phyloP scores from a whole-genome alignment of 1,140 invertebrate species.

The Drosophila littoralis region DNA sequence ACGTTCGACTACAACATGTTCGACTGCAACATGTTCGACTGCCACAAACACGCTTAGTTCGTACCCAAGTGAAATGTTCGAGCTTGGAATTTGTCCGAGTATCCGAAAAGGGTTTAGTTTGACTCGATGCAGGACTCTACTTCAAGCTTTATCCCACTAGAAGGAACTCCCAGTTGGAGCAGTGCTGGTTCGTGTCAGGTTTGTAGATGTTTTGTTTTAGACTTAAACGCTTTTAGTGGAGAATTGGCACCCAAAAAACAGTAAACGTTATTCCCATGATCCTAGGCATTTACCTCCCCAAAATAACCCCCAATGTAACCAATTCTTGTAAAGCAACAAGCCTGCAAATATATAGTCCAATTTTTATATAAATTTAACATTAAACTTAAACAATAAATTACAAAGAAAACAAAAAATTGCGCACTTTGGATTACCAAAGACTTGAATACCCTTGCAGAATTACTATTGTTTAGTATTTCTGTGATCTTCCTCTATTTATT shows the following conservation, averaged over 20 bases:
- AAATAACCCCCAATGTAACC: conserved; percentile 43
- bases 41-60: too few relatives aligned
- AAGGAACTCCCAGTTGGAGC: too few relatives aligned
- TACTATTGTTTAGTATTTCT: too few relatives aligned
- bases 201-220: conserved; percentile 32
- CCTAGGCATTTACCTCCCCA: conserved; percentile 66
- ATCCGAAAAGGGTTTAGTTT: neutral
- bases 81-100: too few relatives aligned
- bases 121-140: neutral
- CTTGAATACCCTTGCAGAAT: neutral
- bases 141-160: too few relatives aligned
- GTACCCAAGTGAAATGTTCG: too few relatives aligned
- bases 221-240: conserved; percentile 62
- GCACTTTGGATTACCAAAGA: neutral
- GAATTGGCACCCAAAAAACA: conserved; percentile 36
- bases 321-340: conserved; percentile 66
- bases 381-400: conserved; percentile 67
- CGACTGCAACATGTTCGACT: too few relatives aligned
- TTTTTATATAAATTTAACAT: conserved; percentile 82
- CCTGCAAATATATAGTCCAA: conserved; percentile 67
- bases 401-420: conserved; percentile 6
- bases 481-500: too few relatives aligned
- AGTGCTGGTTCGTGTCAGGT: too few relatives aligned
- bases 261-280: conserved; percentile 61
- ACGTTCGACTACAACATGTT: too few relatives aligned